Percentiles rank a stretch among this genome's conserved stretches.
Conservation (phyloP, 2,888 invertebrate genomes). For the Drosophila neonasuta region DNA sequence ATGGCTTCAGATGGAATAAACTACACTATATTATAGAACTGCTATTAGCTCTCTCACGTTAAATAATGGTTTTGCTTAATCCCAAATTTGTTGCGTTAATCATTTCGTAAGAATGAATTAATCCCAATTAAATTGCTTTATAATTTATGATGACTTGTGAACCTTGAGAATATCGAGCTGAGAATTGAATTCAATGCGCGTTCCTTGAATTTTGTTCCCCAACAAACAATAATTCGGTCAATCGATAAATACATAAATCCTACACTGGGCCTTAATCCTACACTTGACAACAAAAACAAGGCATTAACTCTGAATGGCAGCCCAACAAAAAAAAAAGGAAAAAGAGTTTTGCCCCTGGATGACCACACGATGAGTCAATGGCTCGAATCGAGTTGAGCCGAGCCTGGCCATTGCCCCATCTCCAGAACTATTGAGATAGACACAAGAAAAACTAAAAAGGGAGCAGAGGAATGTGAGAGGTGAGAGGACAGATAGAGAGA, state of each 20-base stretch:
- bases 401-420: slow-evolving; percentile 21
- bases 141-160: slow-evolving; percentile 43
- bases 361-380: slow-evolving; percentile 62
- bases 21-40: too few species aligned
- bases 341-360: slow-evolving; percentile 38
- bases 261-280: slow-evolving; percentile 23
- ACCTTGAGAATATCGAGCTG: slow-evolving; percentile 5
- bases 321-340: slow-evolving; percentile 8
- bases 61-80: not conserved
- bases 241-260: slow-evolving; percentile 59
- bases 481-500: slow-evolving; percentile 12
- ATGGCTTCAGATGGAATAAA: too few species aligned
- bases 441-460: slow-evolving; percentile 6
- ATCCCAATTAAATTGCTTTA: slow-evolving; percentile 40
- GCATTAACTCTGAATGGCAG: slow-evolving; percentile 46
- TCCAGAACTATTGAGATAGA: slow-evolving; percentile 30
- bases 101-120: slow-evolving; percentile 13
- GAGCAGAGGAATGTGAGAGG: slow-evolving; percentile 34
- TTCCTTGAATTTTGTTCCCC: slow-evolving; percentile 1
- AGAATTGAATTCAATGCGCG: slow-evolving; percentile 13
- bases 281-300: slow-evolving; percentile 43
- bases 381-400: slow-evolving; percentile 48
- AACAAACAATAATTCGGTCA: slow-evolving; percentile 57
- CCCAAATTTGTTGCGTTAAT: not conserved
- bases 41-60: not conserved